These are phyloP conservation scores for Pseudoatta argentina DNA, from an alignment of 1,140 invertebrate species.

Conservation along the genomic window DNA sequence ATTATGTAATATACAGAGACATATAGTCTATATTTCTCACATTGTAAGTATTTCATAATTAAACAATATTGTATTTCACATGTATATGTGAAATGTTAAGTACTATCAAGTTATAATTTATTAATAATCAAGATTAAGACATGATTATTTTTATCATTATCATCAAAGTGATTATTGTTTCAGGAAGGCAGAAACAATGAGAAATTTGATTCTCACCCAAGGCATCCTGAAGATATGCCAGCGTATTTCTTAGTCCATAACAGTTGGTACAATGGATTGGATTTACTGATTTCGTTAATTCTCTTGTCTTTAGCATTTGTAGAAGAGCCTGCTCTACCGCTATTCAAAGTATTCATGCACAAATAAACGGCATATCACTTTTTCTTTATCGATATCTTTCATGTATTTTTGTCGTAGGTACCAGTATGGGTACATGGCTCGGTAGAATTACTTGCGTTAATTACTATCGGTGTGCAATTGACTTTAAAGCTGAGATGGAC, in stretches of 20 bases:
- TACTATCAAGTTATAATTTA: neutral
- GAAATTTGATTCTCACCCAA: conserved; percentile 96
- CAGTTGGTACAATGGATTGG: conserved; percentile 94
- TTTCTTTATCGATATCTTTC: conserved; percentile 1
- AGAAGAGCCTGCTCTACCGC: conserved; percentile 93
- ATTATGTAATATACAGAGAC: conserved; percentile 16
- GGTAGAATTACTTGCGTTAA: conserved; percentile 92
- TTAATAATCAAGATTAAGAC: neutral
- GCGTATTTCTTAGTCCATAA: conserved; percentile 96
- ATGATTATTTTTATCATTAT: neutral
- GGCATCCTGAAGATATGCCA: conserved; percentile 93
- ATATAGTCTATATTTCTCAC: neutral
- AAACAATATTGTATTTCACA: neutral
- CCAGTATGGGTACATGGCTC: conserved; percentile 94
- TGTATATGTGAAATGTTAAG: neutral
- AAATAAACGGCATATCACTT: neutral
- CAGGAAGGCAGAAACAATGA: conserved; percentile 97
- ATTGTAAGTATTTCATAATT: neutral
- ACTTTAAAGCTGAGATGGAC: conserved; percentile 95
- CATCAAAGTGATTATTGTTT: conserved; percentile 63
- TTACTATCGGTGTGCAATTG: conserved; percentile 92
- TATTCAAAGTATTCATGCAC: conserved; percentile 88
- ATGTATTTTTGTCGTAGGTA: conserved; percentile 84
- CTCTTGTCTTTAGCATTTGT: conserved; percentile 93
- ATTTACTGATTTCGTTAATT: conserved; percentile 92